Base-by-base conservation (phyloP, 2,797 vertebrate species). In the Betta splendens region DNA sequence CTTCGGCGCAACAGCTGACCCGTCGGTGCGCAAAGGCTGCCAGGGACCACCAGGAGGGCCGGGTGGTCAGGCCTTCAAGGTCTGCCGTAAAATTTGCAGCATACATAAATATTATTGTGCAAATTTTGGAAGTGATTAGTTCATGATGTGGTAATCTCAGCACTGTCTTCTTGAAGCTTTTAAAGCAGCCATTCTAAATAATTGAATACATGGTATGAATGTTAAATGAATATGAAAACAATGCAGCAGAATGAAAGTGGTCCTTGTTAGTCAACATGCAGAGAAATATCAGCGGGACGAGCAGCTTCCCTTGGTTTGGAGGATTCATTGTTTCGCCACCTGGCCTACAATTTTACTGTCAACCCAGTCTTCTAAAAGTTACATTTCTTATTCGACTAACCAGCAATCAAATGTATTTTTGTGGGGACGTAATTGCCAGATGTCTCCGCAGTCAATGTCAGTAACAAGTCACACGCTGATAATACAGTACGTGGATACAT, bases 1-100 rank as follows among this genome's bases (percentile, higher is more conserved):
- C 77, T 73, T 85, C 60, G 74, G 72, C 7, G 23, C 45, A 72
- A 40, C 22, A 64, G 35, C 58, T 33, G 31, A 61, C 63, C 49
- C 56, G 64, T 64, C 68, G 65, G 32, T 58, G 55, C 28, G 50
- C 49, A 46, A 57, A 53, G 62, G 61, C 47, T 37, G 62, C 49
- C 23, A 26, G 57, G 31, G 53, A 60, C 31, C 33, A 13, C 44
- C 40, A 12, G 23, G 57, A 65, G 33, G 53, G n/a, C n/a, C n/a
- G n/a, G n/a, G n/a, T n/a, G n/a, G n/a, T n/a, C n/a, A n/a, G n/a
- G n/a, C n/a, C n/a, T n/a, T 18, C 32, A 40, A 66, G 37, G 25
- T 50, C 10, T 50, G 47, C 45, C 47, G 11, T 26, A 31, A 38
- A n/a, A n/a, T n/a, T n/a, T n/a, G n/a, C 20, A 23, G 52, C 8